Evolutionary conservation across 2,888 invertebrate species (phyloP).

Genomic region (Norana najaformis): DNA sequence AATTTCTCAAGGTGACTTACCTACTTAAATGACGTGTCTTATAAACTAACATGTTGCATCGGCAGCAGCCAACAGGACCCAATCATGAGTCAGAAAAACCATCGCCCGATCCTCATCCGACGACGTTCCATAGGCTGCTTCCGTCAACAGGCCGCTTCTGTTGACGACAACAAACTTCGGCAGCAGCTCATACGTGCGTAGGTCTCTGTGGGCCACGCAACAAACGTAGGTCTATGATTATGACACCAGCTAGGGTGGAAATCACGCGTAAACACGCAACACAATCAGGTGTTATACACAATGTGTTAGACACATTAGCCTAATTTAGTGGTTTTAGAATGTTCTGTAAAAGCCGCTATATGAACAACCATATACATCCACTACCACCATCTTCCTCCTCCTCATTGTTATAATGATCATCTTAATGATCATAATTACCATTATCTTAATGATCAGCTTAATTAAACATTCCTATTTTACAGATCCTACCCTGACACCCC

Average conservation of each 20-base stretch:
- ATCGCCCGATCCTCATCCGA: not conserved
- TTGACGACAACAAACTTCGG: not conserved
- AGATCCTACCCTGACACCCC: too few species aligned
- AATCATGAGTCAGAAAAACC: not conserved
- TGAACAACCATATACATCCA: not conserved
- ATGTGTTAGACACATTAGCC: not conserved
- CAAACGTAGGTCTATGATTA: not conserved
- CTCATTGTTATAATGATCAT: not conserved
- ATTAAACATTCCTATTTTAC: too few species aligned
- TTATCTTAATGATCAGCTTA: not conserved
- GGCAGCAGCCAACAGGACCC: constrained; percentile 1
- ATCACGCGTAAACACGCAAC: not conserved
- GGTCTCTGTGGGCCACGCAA: too few species aligned
- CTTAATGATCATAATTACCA: not conserved
- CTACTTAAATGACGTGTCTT: too few species aligned
- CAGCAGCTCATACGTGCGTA: too few species aligned
- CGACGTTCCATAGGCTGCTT: not conserved
- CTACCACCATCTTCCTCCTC: too few species aligned
- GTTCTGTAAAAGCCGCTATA: too few species aligned
- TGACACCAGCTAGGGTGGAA: not conserved
- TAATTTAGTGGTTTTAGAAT: not conserved
- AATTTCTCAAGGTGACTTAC: not conserved
- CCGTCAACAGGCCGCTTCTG: not conserved
- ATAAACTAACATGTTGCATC: too few species aligned
- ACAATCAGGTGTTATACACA: too few species aligned